Conservation (phyloP, 2,888 invertebrate genomes). For the Adelphocoris suturalis region DNA sequence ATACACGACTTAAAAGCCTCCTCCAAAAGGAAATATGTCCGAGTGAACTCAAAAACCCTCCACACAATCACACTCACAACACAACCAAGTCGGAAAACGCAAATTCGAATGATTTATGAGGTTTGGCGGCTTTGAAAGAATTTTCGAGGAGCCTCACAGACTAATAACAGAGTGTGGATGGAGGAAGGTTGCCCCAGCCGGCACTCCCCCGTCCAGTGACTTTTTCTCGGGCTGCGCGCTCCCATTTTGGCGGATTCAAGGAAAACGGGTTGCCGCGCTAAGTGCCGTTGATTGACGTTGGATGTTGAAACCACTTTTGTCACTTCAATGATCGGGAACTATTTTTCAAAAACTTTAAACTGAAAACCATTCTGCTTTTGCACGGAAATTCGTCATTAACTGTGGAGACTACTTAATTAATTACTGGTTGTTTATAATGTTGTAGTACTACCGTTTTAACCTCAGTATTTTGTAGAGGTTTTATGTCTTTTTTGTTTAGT, state of each 20-base stretch:
- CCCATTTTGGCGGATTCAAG: slow-evolving; percentile 22
- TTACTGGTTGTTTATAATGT: no score
- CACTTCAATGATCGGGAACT: not conserved
- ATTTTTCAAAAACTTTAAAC: not conserved
- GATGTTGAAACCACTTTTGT: slow-evolving; percentile 25
- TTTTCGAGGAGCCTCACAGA: not conserved
- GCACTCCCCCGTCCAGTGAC: slow-evolving; percentile 29
- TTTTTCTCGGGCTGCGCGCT: not conserved
- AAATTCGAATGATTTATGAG: slow-evolving; percentile 12
- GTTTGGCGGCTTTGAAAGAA: not conserved
- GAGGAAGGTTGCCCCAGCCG: not conserved
- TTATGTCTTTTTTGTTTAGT: no score
- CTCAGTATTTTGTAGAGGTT: no score
- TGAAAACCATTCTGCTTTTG: no score
- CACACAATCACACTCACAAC: not conserved
- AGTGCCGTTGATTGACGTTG: slow-evolving; percentile 32
- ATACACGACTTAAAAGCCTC: not conserved
- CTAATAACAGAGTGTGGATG: not conserved
- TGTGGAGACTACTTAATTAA: no score
- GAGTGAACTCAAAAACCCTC: not conserved
- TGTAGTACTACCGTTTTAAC: no score
- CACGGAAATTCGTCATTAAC: no score
- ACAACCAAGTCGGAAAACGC: not conserved
- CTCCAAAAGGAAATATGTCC: not conserved
- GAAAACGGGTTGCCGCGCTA: slow-evolving; percentile 24